Evolutionary conservation across 2,888 invertebrate genomes (phyloP), one percentile per base, ranked within the genome.

Genomic region (Saturnia pavonia): DNA sequence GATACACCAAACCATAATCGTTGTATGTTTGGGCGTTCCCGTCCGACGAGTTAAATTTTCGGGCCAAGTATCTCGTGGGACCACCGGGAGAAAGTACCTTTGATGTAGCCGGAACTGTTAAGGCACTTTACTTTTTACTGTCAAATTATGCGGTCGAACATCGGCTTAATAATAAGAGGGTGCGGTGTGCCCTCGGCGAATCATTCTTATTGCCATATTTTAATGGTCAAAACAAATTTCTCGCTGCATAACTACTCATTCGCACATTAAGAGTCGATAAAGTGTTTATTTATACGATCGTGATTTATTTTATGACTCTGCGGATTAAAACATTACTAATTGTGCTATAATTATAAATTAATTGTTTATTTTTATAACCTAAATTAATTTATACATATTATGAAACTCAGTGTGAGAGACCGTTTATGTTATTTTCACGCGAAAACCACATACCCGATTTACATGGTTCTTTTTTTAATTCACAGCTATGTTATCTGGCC

Each of bases 21-120:
- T 85, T 86, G n/a, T 81, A 85, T 79, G 75, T 90, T 91, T 92
- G 92, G 93, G 92, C 91, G 92, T 91, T 92, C 90, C 92, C 80
- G 88, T 79, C 82, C 77, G 86, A 88, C 90, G 79, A 83, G 90
- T 87, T 85, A 80, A 73, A 74, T 81, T 85, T 85, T 82, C 77
- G 82, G 80, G 81, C 76, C 88, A 91, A 89, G 89, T 88, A 82
- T 87, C 92, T 85, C 92, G 91, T 91, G 92, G 88, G 92, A 92
- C 80, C 82, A 92, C 80, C 82, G 79, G 91, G 92, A 88, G 92
- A 93, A 94, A 93, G 93, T 93, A 77, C 72, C 77, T 77, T 81
- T 83, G 81, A 82, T 80, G 84, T 40, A 40, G 83, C 84, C 89
- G 89, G 88, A 88, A 85, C 88, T 88, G 86, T 78, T 76, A 79